A percentile compares a stretch with the other conserved stretches of the same genome.
phyloP scores from a whole-genome alignment of 2,113 vertebrate genomes.

The Dromiciops gliroides region DNA sequence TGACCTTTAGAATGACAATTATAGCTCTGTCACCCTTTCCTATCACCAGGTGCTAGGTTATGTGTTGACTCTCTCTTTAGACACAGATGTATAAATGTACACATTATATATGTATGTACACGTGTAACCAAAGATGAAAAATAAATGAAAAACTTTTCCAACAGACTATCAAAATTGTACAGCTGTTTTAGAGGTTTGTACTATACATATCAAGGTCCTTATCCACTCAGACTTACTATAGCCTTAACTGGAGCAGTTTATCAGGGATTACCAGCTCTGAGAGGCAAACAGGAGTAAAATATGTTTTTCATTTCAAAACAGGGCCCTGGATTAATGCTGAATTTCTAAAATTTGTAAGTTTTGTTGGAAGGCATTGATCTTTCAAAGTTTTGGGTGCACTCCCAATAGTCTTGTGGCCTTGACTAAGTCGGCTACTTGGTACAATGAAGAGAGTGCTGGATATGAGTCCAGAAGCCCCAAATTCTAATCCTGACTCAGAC shows the following conservation, averaged over 20 bases:
- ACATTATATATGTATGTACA: not conserved
- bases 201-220: not conserved
- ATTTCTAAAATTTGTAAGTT: slow-evolving; percentile 17
- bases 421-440: not conserved
- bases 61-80: not conserved
- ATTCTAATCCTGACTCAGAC: not conserved
- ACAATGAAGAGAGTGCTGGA: not conserved
- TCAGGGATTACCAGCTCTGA: slow-evolving; percentile 43
- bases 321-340: not conserved
- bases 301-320: not conserved
- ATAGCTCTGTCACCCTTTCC: slow-evolving; percentile 12
- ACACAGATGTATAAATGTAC: not conserved
- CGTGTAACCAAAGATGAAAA: not conserved
- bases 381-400: not conserved
- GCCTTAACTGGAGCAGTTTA: slow-evolving; percentile 41
- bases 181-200: not conserved
- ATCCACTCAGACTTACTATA: slow-evolving; percentile 22
- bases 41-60: not conserved
- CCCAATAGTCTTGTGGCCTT: not conserved
- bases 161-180: not conserved
- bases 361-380: not conserved
- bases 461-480: not conserved
- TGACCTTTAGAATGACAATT: slow-evolving; percentile 73
- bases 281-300: slow-evolving; percentile 38
- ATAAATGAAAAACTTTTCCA: not conserved